Evolutionary conservation across 2,888 invertebrate species (phyloP).

Genomic region (Tipula lateralis): DNA sequence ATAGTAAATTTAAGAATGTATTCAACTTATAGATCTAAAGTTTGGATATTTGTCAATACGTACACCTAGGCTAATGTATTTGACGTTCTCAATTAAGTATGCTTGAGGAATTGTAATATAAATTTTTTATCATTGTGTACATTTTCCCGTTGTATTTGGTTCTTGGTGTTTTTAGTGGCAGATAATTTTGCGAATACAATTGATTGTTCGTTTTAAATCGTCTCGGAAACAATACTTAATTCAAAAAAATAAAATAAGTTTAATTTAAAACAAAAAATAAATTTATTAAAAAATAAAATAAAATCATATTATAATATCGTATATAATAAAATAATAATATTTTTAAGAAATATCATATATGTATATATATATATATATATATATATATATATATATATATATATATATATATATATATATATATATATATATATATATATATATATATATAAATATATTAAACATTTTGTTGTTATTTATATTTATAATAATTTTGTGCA

Average conservation of each 20-base stretch:
- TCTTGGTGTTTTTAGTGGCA: no score
- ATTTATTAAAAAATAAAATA: not conserved
- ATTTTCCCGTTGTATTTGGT: no score
- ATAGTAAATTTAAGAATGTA: no score
- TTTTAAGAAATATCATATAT: not conserved
- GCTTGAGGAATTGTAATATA: no score
- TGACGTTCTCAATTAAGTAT: no score
- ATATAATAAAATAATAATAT: constrained; percentile 13
- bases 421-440: not conserved
- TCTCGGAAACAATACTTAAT: not conserved
- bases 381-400: not conserved
- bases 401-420: not conserved
- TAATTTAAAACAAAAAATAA: not conserved
- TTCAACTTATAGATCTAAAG: no score
- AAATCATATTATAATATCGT: not conserved
- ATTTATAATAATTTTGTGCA: not conserved
- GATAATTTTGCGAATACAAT: no score
- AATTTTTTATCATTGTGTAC: no score
- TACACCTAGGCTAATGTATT: no score
- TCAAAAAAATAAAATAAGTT: not conserved
- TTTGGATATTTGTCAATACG: no score
- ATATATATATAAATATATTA: not conserved
- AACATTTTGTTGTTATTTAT: not conserved
- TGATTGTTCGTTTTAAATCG: no score
- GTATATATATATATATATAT: no score